Evolutionary conservation across 2,113 vertebrate species (phyloP).

Genomic region (Natator depressus): DNA sequence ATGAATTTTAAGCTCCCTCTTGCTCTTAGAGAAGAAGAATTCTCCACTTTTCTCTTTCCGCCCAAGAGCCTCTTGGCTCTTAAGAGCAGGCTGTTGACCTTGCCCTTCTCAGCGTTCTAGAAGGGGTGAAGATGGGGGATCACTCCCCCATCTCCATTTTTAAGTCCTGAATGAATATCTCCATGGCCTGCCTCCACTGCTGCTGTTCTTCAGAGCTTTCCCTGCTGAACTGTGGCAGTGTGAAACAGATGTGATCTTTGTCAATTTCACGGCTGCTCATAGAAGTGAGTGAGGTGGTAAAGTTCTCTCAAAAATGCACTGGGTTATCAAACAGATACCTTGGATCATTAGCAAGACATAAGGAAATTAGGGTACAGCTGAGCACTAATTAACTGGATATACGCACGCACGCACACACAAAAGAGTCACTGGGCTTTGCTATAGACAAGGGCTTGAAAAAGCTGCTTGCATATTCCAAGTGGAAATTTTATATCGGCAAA

Average conservation of each 20-base stretch:
- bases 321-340: too few relatives aligned
- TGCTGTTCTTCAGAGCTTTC: too few relatives aligned
- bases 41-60: neutral
- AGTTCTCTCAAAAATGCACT: too few relatives aligned
- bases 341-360: neutral
- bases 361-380: neutral
- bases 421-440: neutral
- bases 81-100: neutral
- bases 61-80: neutral
- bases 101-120: neutral
- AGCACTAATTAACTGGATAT: neutral
- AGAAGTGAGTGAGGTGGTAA: too few relatives aligned
- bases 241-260: too few relatives aligned
- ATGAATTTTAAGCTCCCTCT: neutral
- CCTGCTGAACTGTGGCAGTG: too few relatives aligned
- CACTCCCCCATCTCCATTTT: accelerated
- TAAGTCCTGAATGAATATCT: too few relatives aligned
- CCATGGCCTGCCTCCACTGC: too few relatives aligned
- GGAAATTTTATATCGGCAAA: neutral
- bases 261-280: too few relatives aligned
- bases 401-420: neutral
- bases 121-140: neutral
- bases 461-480: neutral
- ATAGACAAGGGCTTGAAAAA: neutral
- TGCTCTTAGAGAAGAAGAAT: neutral